A percentile compares a stretch with the other conserved stretches of the same genome.
phyloP scores from a whole-genome alignment of 1,140 invertebrate species.

The Rhizoglyphus robini region DNA sequence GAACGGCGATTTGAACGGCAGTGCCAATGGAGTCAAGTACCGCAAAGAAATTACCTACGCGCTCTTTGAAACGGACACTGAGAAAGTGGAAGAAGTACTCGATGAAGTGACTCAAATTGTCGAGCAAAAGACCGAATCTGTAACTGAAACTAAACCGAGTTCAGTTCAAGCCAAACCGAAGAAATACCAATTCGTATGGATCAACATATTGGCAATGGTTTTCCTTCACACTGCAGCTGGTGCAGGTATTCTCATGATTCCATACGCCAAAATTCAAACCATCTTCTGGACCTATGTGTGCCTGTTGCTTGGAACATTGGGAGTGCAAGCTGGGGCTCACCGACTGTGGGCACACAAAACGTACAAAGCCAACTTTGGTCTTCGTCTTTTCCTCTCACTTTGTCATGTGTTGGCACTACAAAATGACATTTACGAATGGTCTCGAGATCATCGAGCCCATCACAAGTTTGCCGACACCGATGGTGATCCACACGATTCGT shows the following conservation, averaged over 20 bases:
- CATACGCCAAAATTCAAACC: neutral
- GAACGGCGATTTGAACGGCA: neutral
- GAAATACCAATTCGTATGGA: neutral
- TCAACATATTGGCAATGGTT: neutral
- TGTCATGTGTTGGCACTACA: slow-evolving; percentile 44
- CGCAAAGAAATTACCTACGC: neutral
- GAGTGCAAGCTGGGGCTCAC: slow-evolving; percentile 57
- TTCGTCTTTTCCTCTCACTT: slow-evolving; percentile 27
- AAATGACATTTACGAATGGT: slow-evolving; percentile 83
- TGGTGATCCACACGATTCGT: slow-evolving; percentile 76
- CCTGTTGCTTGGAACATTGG: slow-evolving; percentile 29
- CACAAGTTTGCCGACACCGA: slow-evolving; percentile 86
- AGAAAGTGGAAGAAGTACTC: neutral
- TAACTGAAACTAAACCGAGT: neutral
- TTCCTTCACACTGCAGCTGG: neutral
- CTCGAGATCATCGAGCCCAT: slow-evolving; percentile 82
- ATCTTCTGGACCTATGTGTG: neutral
- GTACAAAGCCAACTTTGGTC: slow-evolving; percentile 47
- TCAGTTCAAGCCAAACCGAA: neutral
- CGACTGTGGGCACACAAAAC: slow-evolving; percentile 22
- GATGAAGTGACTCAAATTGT: neutral
- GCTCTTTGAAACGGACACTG: neutral
- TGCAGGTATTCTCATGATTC: neutral
- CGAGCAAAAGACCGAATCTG: neutral
- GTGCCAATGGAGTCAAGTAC: neutral